A percentile compares a stretch with the other conserved stretches of the same genome.
phyloP scores from a whole-genome alignment of 2,888 invertebrate species.

The Cosmia trapezina region DNA sequence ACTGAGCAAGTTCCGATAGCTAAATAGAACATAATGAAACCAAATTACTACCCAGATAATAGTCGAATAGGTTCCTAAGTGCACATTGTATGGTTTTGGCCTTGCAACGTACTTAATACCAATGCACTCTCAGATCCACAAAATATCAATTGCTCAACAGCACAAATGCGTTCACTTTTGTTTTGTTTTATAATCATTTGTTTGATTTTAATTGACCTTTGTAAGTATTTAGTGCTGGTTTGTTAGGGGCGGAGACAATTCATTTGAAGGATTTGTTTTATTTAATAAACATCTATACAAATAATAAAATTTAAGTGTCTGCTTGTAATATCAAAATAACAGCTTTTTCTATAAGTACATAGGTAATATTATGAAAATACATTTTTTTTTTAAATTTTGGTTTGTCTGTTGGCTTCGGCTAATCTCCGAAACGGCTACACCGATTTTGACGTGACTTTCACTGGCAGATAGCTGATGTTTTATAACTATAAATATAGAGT shows the following conservation, averaged over 20 bases:
- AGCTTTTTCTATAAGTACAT: too few species aligned
- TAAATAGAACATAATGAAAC: neutral
- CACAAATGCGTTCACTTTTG: constrained; percentile 64
- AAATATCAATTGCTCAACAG: constrained; percentile 63
- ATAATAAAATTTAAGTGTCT: too few species aligned
- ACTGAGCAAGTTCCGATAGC: neutral
- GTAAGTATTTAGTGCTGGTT: constrained; percentile 18
- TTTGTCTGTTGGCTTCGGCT: too few species aligned
- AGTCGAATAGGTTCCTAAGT: constrained; percentile 31
- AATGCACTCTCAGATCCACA: constrained; percentile 59
- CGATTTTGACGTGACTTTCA: too few species aligned
- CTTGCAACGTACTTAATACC: constrained; percentile 65
- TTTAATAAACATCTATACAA: too few species aligned
- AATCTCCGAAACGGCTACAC: too few species aligned
- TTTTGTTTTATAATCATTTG: constrained; percentile 47
- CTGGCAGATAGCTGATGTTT: too few species aligned
- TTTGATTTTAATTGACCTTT: constrained; percentile 42
- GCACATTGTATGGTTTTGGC: constrained; percentile 56
- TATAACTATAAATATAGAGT: too few species aligned
- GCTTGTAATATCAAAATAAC: too few species aligned
- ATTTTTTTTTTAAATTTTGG: too few species aligned
- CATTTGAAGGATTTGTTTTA: constrained; percentile 6
- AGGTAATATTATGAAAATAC: too few species aligned
- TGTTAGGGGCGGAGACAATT: constrained; percentile 21
- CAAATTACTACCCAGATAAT: constrained; percentile 22